Evolutionary conservation across 2,888 invertebrate genomes (phyloP).

Genomic region (Drosophila mimica): DNA sequence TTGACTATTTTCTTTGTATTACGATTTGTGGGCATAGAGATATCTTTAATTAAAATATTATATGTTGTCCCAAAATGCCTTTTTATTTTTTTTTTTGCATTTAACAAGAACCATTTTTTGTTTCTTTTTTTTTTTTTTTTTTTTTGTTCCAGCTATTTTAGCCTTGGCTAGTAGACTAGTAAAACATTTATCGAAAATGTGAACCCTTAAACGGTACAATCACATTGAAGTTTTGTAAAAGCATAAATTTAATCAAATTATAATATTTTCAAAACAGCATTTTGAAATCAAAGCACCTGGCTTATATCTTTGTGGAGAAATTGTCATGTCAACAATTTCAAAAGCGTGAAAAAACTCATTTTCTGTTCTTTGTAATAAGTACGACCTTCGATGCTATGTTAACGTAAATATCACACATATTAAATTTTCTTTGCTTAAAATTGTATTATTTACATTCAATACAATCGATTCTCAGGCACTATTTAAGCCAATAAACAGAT

Average conservation of each 20-base stretch:
- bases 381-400: neutral
- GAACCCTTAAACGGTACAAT: neutral
- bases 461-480: neutral
- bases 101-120: neutral
- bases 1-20: no score
- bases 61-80: conserved; percentile 17
- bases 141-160: neutral
- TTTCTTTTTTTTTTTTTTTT: neutral
- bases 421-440: neutral
- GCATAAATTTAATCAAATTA: neutral
- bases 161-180: neutral
- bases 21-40: neutral
- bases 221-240: neutral
- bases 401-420: neutral
- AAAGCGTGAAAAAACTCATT: no score
- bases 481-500: neutral
- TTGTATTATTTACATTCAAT: neutral
- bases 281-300: conserved; percentile 25
- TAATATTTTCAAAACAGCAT: conserved; percentile 9
- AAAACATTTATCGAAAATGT: neutral
- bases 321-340: neutral
- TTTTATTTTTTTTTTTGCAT: neutral
- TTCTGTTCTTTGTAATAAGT: neutral
- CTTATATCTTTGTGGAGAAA: neutral
- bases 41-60: conserved; percentile 41